Evolutionary conservation across 2,888 invertebrate species (phyloP).

Genomic region (Fissipunctia ypsillon): DNA sequence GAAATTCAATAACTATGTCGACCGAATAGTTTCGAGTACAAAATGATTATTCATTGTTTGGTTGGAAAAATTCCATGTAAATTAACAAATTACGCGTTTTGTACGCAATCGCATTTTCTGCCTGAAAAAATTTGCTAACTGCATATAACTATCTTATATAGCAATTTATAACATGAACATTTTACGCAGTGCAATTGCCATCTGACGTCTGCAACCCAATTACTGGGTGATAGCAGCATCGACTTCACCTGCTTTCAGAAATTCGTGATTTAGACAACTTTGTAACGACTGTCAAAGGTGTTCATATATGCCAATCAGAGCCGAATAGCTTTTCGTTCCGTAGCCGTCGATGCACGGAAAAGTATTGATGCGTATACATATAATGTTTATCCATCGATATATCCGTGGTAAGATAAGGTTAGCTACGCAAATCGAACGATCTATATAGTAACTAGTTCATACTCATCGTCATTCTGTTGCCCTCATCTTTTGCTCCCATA

Average conservation of each 20-base stretch:
- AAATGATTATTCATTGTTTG: neutral
- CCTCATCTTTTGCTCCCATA: no score
- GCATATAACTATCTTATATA: neutral
- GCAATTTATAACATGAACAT: neutral
- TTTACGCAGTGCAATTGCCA: neutral
- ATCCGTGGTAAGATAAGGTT: neutral
- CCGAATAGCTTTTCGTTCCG: neutral
- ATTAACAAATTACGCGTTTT: neutral
- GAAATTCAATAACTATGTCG: constrained; percentile 11
- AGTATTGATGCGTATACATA: neutral
- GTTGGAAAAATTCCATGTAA: neutral
- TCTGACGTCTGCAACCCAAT: neutral
- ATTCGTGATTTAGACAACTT: neutral
- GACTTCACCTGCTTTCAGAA: neutral
- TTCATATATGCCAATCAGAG: neutral
- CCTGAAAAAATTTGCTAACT: neutral
- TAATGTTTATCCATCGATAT: neutral
- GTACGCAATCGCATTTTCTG: neutral
- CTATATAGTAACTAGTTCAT: neutral
- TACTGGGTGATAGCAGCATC: neutral
- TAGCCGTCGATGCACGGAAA: neutral
- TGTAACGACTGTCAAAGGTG: neutral
- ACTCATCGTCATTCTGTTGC: no score
- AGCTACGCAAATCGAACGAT: neutral
- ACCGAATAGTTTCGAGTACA: neutral